Percentiles rank a stretch among this genome's conserved stretches.
phyloP scores from a whole-genome alignment of 2,888 invertebrate genomes.

The Bombylius major region DNA sequence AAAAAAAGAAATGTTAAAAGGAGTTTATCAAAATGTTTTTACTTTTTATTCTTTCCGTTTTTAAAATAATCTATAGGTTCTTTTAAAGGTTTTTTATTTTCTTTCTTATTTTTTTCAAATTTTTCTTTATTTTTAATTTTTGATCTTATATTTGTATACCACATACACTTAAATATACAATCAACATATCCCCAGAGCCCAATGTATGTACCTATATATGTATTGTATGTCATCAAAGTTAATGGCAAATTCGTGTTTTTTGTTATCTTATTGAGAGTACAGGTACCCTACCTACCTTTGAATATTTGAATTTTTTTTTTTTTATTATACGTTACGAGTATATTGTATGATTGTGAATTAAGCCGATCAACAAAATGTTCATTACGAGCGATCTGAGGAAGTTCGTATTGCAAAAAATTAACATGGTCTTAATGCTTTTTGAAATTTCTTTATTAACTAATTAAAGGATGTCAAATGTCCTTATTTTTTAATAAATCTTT shows the following conservation, averaged over 20 bases:
- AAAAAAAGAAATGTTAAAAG: neutral
- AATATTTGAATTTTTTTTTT: too few species aligned
- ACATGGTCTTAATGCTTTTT: conserved; percentile 7
- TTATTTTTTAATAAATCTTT: neutral
- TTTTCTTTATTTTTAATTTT: neutral
- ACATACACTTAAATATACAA: neutral
- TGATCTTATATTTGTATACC: neutral
- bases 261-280: conserved; percentile 6
- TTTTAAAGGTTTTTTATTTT: too few species aligned
- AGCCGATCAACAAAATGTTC: neutral
- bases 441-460: conserved; percentile 8
- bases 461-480: conserved; percentile 3
- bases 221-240: neutral
- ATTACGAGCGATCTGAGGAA: neutral
- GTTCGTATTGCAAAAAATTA: conserved; percentile 2
- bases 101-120: neutral
- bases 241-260: conserved; percentile 7
- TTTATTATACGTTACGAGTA: too few species aligned
- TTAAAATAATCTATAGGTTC: neutral
- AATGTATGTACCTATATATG: neutral
- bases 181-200: neutral
- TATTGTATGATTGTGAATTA: too few species aligned
- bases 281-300: neutral
- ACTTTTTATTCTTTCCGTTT: neutral
- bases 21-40: neutral